Evolutionary conservation across 1,140 invertebrate species (phyloP).

Genomic region (Drosophila willistoni): DNA sequence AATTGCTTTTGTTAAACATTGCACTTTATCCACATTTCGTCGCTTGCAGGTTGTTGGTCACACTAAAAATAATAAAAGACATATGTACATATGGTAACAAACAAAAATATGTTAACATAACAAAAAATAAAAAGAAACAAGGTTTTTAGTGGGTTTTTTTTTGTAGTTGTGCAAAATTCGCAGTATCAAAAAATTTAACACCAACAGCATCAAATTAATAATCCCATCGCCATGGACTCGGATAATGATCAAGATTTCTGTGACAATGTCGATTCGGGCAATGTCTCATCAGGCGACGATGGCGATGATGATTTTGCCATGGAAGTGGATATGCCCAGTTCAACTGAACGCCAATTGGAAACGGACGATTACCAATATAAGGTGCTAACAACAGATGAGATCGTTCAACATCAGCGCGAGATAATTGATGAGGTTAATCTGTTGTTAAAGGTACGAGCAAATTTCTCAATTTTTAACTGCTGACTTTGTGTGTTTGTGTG

Average conservation of each 20-base stretch:
- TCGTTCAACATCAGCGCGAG: constrained; percentile 98
- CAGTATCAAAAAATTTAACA: constrained; percentile 15
- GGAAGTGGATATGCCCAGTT: constrained; percentile 91
- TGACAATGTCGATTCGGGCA: constrained; percentile 95
- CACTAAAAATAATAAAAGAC: constrained; percentile 12
- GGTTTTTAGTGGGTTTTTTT: constrained; percentile 5
- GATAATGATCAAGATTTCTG: constrained; percentile 91
- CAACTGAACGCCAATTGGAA: constrained; percentile 89
- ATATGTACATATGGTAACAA: constrained; percentile 26
- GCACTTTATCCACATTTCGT: constrained; percentile 11
- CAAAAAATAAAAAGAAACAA: constrained; percentile 1
- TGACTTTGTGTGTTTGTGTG: background rate
- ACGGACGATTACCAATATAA: constrained; percentile 96
- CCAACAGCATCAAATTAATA: background rate
- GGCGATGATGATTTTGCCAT: constrained; percentile 93
- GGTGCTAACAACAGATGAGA: constrained; percentile 97
- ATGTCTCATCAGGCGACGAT: constrained; percentile 95
- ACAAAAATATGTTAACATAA: constrained; percentile 25
- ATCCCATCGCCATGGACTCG: constrained; percentile 89
- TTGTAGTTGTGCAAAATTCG: constrained; percentile 27
- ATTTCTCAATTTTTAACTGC: background rate
- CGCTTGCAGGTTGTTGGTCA: constrained; percentile 21
- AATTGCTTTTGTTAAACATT: constrained; percentile 12
- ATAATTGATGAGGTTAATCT: constrained; percentile 97
- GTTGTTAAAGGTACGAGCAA: constrained; percentile 89